Percentiles rank a stretch among this genome's conserved stretches.
Conservation (phyloP, 37 sponge, comb jelly and placozoan species). For the Tethya wilhelma region DNA sequence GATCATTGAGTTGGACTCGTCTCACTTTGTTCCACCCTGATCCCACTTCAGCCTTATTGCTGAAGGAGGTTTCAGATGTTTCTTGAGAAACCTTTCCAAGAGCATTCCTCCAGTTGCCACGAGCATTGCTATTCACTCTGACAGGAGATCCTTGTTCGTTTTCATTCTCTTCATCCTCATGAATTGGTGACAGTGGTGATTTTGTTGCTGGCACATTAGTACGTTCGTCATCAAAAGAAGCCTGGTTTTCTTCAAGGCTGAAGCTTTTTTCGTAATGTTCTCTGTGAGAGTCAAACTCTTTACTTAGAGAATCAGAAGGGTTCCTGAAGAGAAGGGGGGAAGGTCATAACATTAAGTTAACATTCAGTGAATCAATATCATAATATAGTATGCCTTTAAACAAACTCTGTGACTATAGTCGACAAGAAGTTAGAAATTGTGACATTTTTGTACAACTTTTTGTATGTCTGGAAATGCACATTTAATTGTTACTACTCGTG, state of each 20-base stretch:
- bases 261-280: background rate
- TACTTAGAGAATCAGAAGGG: background rate
- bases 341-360: too few relatives aligned
- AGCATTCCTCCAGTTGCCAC: background rate
- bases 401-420: too few relatives aligned
- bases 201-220: background rate
- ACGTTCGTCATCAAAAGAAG: background rate
- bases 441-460: too few relatives aligned
- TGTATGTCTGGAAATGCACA: too few relatives aligned
- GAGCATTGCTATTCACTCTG: background rate
- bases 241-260: background rate
- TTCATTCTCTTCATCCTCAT: background rate
- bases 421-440: too few relatives aligned
- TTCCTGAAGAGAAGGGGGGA: slow-evolving; percentile 11
- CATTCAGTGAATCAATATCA: too few relatives aligned
- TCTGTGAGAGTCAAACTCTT: slow-evolving; percentile 9
- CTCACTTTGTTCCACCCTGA: background rate
- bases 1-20: slow-evolving; percentile 2
- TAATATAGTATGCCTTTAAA: too few relatives aligned
- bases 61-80: background rate
- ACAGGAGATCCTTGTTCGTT: background rate
- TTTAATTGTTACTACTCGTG: too few relatives aligned
- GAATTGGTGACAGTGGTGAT: background rate
- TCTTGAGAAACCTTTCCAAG: background rate
- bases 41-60: background rate